phyloP scores from a whole-genome alignment of 2,888 invertebrate genomes.

The Notodonta ziczac region DNA sequence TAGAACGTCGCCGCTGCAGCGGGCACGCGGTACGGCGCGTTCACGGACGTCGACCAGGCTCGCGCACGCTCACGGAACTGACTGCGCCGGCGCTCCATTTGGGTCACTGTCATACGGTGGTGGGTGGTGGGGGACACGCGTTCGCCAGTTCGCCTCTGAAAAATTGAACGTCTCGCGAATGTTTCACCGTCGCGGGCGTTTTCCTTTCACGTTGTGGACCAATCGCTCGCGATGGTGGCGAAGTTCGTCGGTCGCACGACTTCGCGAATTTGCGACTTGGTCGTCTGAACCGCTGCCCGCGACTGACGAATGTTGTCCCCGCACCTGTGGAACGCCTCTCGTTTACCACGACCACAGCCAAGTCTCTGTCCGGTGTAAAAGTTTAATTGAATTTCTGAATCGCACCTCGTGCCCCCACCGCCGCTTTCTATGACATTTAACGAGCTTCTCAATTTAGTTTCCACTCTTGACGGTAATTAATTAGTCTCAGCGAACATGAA shows the following conservation, averaged over 20 bases:
- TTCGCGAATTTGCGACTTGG: constrained; percentile 37
- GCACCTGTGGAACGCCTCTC: constrained; percentile 34
- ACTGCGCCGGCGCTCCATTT: constrained; percentile 82
- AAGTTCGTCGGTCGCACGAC: constrained; percentile 27
- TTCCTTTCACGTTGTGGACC: constrained; percentile 69
- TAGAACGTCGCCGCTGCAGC: constrained; percentile 59
- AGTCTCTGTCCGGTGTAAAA: constrained; percentile 21
- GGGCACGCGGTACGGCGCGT: constrained; percentile 43
- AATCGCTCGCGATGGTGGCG: constrained; percentile 54
- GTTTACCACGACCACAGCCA: constrained; percentile 30
- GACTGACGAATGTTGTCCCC: constrained; percentile 43
- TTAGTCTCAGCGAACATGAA: not conserved
- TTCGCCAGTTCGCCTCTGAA: constrained; percentile 76
- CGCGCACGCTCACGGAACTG: constrained; percentile 80
- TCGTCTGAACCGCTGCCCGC: constrained; percentile 38
- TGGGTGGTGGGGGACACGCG: constrained; percentile 77
- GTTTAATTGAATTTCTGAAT: constrained; percentile 17
- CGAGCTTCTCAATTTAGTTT: constrained; percentile 15
- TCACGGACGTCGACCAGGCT: constrained; percentile 52
- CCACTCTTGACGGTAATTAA: constrained; percentile 11
- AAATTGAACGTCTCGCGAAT: constrained; percentile 78
- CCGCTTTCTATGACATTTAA: constrained; percentile 32
- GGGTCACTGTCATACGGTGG: constrained; percentile 82
- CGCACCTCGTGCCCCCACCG: constrained; percentile 10
- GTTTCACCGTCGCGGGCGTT: constrained; percentile 77